Conservation (phyloP, 2,113 vertebrate genomes). For the Microcebus tavaratra region DNA sequence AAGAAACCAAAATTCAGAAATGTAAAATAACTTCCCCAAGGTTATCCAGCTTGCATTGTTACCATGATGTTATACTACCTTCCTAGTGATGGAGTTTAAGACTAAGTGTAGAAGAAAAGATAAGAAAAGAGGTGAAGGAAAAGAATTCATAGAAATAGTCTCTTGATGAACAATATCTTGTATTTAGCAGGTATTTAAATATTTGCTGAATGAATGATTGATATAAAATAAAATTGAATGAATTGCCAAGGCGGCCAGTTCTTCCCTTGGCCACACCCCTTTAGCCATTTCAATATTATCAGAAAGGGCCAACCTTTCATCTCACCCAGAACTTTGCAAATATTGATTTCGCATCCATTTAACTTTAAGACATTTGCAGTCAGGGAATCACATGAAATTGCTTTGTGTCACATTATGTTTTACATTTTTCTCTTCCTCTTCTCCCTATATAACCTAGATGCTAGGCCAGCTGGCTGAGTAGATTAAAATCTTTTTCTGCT, state of each 20-base stretch:
- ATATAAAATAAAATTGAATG: conserved; percentile 13
- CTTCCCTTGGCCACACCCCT: not conserved
- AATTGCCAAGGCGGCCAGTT: not conserved
- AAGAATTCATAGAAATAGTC: not conserved
- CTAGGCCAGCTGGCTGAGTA: conserved; percentile 18
- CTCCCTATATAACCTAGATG: not conserved
- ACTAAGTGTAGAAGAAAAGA: not conserved
- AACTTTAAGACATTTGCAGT: conserved; percentile 17
- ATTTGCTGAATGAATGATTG: not conserved
- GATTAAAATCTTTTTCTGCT: conserved; percentile 35
- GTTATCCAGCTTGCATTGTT: too few relatives aligned
- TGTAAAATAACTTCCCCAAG: not conserved
- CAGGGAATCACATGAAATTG: not conserved
- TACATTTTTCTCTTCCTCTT: not conserved
- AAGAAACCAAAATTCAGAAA: not conserved
- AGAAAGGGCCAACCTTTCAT: not conserved
- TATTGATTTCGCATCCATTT: not conserved
- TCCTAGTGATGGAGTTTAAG: not conserved
- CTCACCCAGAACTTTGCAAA: not conserved
- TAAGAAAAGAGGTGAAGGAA: not conserved
- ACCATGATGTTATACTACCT: not conserved
- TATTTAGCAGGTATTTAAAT: not conserved
- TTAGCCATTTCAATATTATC: not conserved
- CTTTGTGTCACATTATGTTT: not conserved
- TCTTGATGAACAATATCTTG: not conserved